Evolutionary conservation across 2,888 invertebrate species (phyloP).

Genomic region (Tipula confusa): DNA sequence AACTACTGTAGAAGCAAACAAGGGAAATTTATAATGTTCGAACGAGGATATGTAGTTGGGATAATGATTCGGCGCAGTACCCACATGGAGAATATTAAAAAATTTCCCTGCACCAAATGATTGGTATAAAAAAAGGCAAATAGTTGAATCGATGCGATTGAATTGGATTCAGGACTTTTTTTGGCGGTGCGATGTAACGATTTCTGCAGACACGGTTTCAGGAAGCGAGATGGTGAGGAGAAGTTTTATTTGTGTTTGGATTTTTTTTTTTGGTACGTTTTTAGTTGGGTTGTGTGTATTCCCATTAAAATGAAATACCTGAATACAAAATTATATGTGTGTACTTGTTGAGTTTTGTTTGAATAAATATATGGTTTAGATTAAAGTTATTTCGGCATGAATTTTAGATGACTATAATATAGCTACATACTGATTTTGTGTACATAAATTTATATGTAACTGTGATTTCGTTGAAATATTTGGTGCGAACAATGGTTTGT

Average conservation of each 20-base stretch:
- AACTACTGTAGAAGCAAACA: not conserved
- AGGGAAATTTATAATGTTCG: not conserved
- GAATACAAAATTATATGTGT: not conserved
- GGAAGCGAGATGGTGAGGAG: not conserved
- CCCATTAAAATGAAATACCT: slow-evolving; percentile 25
- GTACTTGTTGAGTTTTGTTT: not conserved
- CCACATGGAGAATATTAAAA: not conserved
- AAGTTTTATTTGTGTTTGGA: too few species aligned
- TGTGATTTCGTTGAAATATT: not conserved
- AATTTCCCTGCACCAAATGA: not conserved
- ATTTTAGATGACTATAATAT: not conserved
- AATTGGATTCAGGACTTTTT: not conserved
- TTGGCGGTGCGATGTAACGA: not conserved
- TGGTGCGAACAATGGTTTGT: too few species aligned
- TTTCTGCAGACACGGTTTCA: not conserved
- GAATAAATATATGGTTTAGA: slow-evolving; percentile 15
- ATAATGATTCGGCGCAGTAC: not conserved
- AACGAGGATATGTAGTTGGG: not conserved
- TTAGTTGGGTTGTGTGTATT: slow-evolving; percentile 1
- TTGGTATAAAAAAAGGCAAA: not conserved
- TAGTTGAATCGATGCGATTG: not conserved
- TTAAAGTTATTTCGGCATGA: slow-evolving; percentile 14
- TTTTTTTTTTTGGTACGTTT: not conserved
- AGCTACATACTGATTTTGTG: not conserved
- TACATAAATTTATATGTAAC: not conserved